phyloP scores from a whole-genome alignment of 2,888 invertebrate species.

The Sturmia bella region DNA sequence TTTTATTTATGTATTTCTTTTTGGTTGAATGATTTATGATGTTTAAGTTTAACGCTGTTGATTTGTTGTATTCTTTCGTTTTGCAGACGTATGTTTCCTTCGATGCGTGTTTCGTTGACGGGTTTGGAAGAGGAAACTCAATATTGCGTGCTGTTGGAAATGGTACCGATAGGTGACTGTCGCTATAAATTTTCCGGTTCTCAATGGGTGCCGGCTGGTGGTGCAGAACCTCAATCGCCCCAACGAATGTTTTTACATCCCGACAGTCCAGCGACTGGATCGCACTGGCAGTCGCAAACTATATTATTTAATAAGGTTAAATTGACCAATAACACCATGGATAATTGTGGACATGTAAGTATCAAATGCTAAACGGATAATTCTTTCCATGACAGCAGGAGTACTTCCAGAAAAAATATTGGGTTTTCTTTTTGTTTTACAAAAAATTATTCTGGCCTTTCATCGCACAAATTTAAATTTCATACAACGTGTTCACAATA shows the following conservation, averaged over 20 bases:
- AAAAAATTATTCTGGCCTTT: too few species aligned
- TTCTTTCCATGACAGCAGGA: too few species aligned
- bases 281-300: conserved; percentile 93
- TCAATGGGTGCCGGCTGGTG: conserved; percentile 93
- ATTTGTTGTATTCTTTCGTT: not conserved
- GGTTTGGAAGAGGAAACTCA: conserved; percentile 91
- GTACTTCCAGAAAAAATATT: too few species aligned
- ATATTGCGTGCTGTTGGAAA: conserved; percentile 92
- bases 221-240: conserved; percentile 91
- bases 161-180: conserved; percentile 88
- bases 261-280: conserved; percentile 92
- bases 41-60: conserved; percentile 5
- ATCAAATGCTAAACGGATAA: not conserved
- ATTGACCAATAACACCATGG: conserved; percentile 92
- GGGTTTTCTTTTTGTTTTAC: too few species aligned
- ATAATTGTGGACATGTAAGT: conserved; percentile 90
- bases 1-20: conserved; percentile 58
- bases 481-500: too few species aligned
- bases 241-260: conserved; percentile 91
- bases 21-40: conserved; percentile 73
- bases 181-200: conserved; percentile 92
- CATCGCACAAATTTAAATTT: too few species aligned
- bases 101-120: conserved; percentile 88
- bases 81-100: conserved; percentile 95
- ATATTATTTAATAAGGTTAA: conserved; percentile 92